Conservation (phyloP, 2,113 vertebrate species). For the Microcebus murinus region DNA sequence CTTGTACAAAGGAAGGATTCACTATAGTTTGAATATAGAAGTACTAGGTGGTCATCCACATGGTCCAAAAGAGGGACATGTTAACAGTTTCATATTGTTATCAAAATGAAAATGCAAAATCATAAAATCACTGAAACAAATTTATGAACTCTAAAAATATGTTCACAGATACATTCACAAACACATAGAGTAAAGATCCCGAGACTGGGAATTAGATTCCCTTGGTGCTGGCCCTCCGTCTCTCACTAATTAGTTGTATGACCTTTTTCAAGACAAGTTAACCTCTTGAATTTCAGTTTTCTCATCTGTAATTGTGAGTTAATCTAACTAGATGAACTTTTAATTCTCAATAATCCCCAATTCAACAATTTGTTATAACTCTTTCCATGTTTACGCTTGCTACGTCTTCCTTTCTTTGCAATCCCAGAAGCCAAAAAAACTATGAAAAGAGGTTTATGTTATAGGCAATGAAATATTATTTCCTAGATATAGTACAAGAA, state of each 20-base stretch:
- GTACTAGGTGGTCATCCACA: background rate
- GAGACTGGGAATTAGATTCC: background rate
- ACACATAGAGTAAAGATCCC: background rate
- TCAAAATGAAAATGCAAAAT: conserved; percentile 15
- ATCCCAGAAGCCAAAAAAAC: background rate
- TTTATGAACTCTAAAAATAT: background rate
- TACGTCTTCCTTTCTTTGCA: background rate
- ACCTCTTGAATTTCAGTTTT: conserved; percentile 29
- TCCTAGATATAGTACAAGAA: background rate
- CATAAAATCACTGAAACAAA: background rate
- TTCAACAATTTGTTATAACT: background rate
- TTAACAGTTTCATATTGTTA: background rate
- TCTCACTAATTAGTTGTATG: conserved; percentile 39
- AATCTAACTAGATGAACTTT: background rate
- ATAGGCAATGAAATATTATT: background rate
- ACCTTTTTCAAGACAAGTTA: conserved; percentile 39
- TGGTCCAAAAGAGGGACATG: background rate
- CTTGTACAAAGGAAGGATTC: background rate
- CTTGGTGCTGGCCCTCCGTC: background rate
- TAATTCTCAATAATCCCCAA: background rate
- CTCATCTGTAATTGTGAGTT: conserved; percentile 9
- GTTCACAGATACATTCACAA: background rate
- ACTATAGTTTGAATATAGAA: background rate
- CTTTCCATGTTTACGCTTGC: background rate
- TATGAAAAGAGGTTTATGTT: background rate